Base-by-base conservation (phyloP, 1,140 invertebrate species). In the Apocrypta bakeri region DNA sequence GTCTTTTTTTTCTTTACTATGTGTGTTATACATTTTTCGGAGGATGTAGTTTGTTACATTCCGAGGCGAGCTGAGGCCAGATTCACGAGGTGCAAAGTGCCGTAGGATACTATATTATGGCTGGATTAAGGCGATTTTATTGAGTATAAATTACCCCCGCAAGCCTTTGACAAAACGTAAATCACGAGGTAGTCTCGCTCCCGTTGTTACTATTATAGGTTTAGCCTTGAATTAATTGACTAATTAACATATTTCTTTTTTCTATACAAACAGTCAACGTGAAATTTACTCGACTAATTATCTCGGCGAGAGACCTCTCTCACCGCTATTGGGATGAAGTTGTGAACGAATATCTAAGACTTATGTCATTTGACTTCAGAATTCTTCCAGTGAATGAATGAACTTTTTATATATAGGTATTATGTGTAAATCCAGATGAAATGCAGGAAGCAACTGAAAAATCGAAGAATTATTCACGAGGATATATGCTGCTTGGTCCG, bases 51-150 rank as follows among this genome's bases (percentile, higher is more conserved):
- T 72, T 42, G 42, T 63, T 61, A 63, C 4, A 37, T 6, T 17
- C 9, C 29, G 56, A 4, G 17, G 48, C 48, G 6, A 2, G 48
- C 21, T 6, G 48, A n/a, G n/a, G 48, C 48, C 2, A 21, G 21
- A 21, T 37, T 69, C 61, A 64, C 12, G 14, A 42, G 33, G 74
- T 76, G 74, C n/a, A 61, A 75, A 75, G 42, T 75, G 29, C 33
- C 64, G n/a, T n/a, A n/a, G 17, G 17, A 75, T 61, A 29, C 56
- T 12, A 56, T 11, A 25, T 17, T 6, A 29, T 56, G 29, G 24
- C 64, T 64, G 63, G 63, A 76, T 76, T 76, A 76, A 64, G 63
- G 37, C 14, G 27, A 25, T 37, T 76, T 56, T 76, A 76, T 76
- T 29, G 74, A 1, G 27, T 12, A 56, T 56, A 56, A 56, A 56